Base-by-base conservation (phyloP, 2,113 vertebrate species). In the Stegastes partitus region DNA sequence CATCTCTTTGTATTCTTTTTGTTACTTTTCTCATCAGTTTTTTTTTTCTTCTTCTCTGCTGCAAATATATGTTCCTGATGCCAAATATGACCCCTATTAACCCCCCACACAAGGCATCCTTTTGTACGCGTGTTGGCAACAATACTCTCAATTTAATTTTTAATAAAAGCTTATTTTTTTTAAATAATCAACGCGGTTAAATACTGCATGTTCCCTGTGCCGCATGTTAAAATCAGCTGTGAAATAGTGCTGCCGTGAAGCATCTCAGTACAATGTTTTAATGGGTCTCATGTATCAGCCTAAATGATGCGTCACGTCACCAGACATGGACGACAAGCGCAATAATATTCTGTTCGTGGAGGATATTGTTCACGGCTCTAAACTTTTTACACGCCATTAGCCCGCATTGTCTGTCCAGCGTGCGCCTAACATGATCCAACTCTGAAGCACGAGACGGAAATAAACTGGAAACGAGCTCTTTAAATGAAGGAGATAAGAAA, bases 81-180 rank as follows among this genome's bases (percentile, higher is more conserved):
- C 81, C 22, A 75, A 75, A 71, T 54, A 2, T 51, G 85, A 86
- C 88, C 87, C 81, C 84, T 25, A 89, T 92, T 92, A 92, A 88
- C 85, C 81, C 8, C 64, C 23, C 25, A 53, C 42, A 61, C 9
- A 14, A 18, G 62, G 28, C n/a, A 0, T 42, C 44, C 59, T 42
- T 73, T 56, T 23, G 10, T 22, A 31, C 11, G 4, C 25, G 15
- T 7, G 9, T 55, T 49, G 25, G 28, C 44, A 63, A 87, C 68
- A 89, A 83, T 61, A 68, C 26, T 67, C 34, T 72, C 63, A 62
- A 68, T 81, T 68, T 54, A 56, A 42, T 22, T 47, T 45, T 49
- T 28, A 63, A 22, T 25, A 55, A 22, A 54, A 16, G 5, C 22
- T 26, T 63, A 45, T 74, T 65, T 23, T 47, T 42, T 37, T 45